phyloP scores from a whole-genome alignment of 2,888 invertebrate genomes.

The Drepanosiphum platanoidis region DNA sequence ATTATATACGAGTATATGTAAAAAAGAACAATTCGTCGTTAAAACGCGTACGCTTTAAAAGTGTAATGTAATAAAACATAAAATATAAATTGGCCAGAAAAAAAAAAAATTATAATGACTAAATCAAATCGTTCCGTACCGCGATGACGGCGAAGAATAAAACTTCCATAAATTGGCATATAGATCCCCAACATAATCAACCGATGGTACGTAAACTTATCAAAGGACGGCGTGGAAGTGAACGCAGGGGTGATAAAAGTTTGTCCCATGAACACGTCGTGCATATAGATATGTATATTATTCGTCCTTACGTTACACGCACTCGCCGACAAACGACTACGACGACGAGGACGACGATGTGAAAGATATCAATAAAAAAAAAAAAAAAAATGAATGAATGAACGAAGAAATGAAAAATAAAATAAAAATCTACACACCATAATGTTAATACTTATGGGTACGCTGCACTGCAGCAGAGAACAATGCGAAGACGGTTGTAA shows the following conservation, averaged over 20 bases:
- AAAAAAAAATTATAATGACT: neutral
- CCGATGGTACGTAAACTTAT: neutral
- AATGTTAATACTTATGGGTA: neutral
- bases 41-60: constrained; percentile 31
- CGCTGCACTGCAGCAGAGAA: constrained; percentile 3
- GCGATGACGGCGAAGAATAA: neutral
- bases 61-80: neutral
- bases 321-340: constrained; percentile 27
- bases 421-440: neutral
- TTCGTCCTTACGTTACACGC: too few species aligned
- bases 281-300: neutral
- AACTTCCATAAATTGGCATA: neutral
- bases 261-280: neutral
- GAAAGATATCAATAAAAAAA: constrained; percentile 25
- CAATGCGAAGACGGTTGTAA: constrained; percentile 52
- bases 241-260: neutral
- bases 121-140: neutral
- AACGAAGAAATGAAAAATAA: constrained; percentile 11
- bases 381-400: neutral
- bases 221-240: neutral
- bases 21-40: constrained; percentile 40
- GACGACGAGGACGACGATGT: neutral
- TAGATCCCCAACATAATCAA: neutral
- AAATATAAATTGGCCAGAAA: neutral
- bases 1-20: neutral